Conservation (phyloP, 2,113 vertebrate species). For the Phoenicopterus ruber region DNA sequence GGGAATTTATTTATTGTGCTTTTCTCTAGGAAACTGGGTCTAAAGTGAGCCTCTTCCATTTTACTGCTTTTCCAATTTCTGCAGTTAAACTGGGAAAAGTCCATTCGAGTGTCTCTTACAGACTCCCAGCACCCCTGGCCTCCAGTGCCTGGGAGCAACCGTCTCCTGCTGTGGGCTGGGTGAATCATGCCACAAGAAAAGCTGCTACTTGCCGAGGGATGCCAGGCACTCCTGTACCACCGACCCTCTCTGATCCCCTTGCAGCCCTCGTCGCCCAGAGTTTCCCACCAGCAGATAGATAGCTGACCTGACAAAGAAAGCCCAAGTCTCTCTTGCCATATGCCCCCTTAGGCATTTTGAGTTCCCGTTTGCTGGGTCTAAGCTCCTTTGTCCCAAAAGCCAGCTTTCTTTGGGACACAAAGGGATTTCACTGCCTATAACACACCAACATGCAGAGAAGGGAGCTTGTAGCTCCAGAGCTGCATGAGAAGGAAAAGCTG, state of each 20-base stretch:
- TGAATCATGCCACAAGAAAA: not conserved
- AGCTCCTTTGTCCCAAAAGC: not conserved
- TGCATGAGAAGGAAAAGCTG: not conserved
- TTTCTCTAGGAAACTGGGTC: conserved; percentile 36
- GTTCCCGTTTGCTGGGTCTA: not conserved
- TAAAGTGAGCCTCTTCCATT: conserved; percentile 42
- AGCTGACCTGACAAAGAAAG: not conserved
- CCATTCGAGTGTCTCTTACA: conserved; percentile 37
- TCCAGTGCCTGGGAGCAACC: not conserved
- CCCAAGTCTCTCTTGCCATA: not conserved
- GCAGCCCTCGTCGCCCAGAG: not conserved
- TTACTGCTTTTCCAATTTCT: conserved; percentile 69
- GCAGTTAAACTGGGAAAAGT: conserved; percentile 44
- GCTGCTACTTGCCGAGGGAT: not conserved
- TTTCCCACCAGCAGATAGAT: not conserved
- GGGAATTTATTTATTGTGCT: conserved; percentile 58
- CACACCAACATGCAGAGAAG: not conserved
- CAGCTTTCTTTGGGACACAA: not conserved
- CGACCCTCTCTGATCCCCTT: not conserved
- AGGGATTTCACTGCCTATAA: not conserved
- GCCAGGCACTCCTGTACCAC: not conserved
- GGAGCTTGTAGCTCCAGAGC: not conserved
- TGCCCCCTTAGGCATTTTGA: not conserved
- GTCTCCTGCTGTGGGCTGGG: not conserved
- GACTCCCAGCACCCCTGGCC: not conserved